phyloP scores from a whole-genome alignment of 1,140 invertebrate genomes.

The Brachionus manjavacas region DNA sequence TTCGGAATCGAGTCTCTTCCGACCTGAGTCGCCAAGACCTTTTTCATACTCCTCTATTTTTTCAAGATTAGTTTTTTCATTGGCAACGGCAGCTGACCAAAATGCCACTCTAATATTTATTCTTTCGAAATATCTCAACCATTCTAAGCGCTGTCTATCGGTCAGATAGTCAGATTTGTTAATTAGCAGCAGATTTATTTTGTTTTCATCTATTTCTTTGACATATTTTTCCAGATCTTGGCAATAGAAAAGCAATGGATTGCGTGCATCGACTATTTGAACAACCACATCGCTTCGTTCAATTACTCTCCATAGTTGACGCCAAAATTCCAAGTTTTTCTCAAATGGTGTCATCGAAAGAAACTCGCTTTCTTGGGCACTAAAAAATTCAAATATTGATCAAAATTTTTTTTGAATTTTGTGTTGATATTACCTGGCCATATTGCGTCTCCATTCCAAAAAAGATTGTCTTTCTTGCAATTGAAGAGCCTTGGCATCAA shows the following conservation, averaged over 20 bases:
- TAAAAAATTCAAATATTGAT: neutral
- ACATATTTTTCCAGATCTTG: constrained; percentile 90
- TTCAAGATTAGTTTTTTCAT: constrained; percentile 46
- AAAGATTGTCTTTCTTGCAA: constrained; percentile 73
- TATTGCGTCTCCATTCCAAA: constrained; percentile 75
- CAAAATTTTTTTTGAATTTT: neutral
- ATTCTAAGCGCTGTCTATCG: constrained; percentile 65
- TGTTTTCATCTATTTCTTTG: constrained; percentile 70
- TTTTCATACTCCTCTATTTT: constrained; percentile 41
- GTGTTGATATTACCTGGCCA: constrained; percentile 61
- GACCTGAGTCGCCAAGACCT: constrained; percentile 39
- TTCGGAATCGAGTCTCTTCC: constrained; percentile 43
- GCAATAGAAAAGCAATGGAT: constrained; percentile 88
- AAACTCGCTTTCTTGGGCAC: constrained; percentile 14
- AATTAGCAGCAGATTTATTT: constrained; percentile 77
- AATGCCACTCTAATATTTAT: constrained; percentile 64
- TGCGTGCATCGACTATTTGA: constrained; percentile 92
- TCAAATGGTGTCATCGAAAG: constrained; percentile 85
- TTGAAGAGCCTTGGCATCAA: constrained; percentile 69
- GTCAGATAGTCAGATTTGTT: constrained; percentile 96
- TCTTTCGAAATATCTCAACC: constrained; percentile 34
- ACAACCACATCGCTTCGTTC: constrained; percentile 89
- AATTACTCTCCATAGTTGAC: constrained; percentile 94
- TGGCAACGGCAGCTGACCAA: constrained; percentile 69
- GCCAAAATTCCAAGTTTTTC: constrained; percentile 95